Percentiles rank a stretch among this genome's conserved stretches.
These are phyloP conservation scores for Synergus gifuensis DNA, from an alignment of 2,888 invertebrate species.

Conservation along the genomic window DNA sequence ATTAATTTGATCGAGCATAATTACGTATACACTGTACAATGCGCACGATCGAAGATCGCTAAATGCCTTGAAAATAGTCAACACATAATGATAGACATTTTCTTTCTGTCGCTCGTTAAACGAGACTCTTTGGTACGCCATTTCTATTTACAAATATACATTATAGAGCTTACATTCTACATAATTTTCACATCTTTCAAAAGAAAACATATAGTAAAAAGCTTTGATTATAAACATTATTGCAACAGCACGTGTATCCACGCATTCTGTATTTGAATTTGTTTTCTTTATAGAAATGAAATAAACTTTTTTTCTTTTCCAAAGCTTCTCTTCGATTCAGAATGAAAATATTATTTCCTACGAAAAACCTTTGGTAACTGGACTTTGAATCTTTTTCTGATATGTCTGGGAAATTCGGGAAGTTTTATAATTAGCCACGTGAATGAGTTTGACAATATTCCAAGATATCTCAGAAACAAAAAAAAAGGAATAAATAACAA, in stretches of 20 bases:
- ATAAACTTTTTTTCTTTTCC: background rate
- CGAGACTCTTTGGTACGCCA: conserved; percentile 4
- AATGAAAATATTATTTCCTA: conserved; percentile 45
- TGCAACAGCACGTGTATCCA: conserved; percentile 54
- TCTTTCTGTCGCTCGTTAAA: conserved; percentile 17
- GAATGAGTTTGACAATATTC: background rate
- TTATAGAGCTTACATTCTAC: conserved; percentile 42
- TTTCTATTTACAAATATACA: conserved; percentile 58
- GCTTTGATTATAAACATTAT: conserved; percentile 70
- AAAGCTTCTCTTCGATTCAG: conserved; percentile 5
- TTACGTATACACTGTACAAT: conserved; percentile 24
- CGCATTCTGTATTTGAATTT: conserved; percentile 35
- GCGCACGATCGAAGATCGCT: background rate
- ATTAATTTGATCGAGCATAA: background rate
- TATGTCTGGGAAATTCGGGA: conserved; percentile 65
- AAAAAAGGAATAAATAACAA: background rate
- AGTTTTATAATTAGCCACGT: conserved; percentile 51
- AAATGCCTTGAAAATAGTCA: conserved; percentile 26
- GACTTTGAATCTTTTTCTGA: conserved; percentile 50
- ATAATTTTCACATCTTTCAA: conserved; percentile 45
- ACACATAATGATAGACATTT: conserved; percentile 20
- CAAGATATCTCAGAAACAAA: background rate
- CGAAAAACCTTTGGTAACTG: conserved; percentile 44
- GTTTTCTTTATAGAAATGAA: background rate
- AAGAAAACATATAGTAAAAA: conserved; percentile 60